Evolutionary conservation across 2,797 vertebrate species (phyloP).

Genomic region (Coreius guichenoti): DNA sequence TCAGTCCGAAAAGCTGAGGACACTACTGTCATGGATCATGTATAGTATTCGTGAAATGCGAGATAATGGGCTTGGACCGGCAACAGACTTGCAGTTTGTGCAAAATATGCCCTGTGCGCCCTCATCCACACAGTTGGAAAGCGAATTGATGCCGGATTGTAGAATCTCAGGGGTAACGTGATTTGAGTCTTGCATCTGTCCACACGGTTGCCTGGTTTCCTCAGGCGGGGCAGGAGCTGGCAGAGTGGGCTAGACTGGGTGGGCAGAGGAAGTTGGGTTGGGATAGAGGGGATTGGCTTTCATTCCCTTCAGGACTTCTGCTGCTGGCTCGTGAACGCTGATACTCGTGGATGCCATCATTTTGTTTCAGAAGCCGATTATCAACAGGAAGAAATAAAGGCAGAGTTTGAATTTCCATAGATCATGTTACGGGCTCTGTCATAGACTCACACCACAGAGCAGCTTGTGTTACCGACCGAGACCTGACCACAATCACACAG

Average conservation of each 20-base stretch:
- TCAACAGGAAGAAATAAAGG: slow-evolving; percentile 51
- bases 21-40: slow-evolving; percentile 28
- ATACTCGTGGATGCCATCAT: slow-evolving; percentile 45
- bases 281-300: slow-evolving; percentile 48
- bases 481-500: neutral
- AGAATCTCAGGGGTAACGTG: slow-evolving; percentile 45
- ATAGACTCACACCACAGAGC: slow-evolving; percentile 1
- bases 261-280: slow-evolving; percentile 39
- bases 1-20: slow-evolving; percentile 35
- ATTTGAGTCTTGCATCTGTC: slow-evolving; percentile 54
- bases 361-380: slow-evolving; percentile 49
- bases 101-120: neutral
- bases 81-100: neutral
- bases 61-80: slow-evolving; percentile 9
- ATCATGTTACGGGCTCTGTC: slow-evolving; percentile 49
- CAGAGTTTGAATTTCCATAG: slow-evolving; percentile 46
- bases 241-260: slow-evolving; percentile 42
- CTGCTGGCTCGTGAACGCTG: slow-evolving; percentile 35
- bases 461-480: neutral
- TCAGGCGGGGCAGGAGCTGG: slow-evolving; percentile 46
- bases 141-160: slow-evolving; percentile 37
- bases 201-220: slow-evolving; percentile 45
- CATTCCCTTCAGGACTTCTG: slow-evolving; percentile 46
- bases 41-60: neutral
- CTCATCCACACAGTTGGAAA: slow-evolving; percentile 18